Evolutionary conservation across 2,113 vertebrate species (phyloP), one percentile per base, ranked within the genome.

Genomic region (Ciconia stormi): DNA sequence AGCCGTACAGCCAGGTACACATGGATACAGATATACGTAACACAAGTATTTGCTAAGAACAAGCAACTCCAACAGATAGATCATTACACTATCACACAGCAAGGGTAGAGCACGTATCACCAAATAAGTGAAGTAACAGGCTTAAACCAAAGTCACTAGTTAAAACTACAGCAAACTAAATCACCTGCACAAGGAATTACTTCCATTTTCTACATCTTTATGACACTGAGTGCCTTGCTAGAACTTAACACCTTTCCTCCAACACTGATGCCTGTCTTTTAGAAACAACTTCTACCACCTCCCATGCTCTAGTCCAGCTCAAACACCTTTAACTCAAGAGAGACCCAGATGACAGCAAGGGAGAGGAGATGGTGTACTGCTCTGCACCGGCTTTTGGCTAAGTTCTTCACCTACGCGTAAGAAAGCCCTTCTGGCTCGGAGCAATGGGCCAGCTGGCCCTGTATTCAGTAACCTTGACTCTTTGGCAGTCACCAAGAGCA

Each of bases 321-420:
- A 21, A 49, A 49, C 14, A 47, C 34, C 40, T 79, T 47, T 27
- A 80, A 34, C n/a, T 50, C 38, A 14, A 38, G 29, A 63, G 22
- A 53, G 49, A 17, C 6, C 4, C 9, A 6, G 42, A 25, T 16
- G 82, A 26, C 66, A 69, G 40, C 70, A 67, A 30, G 38, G 12
- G 8, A 65, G 20, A 55, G 67, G 46, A 55, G 67, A 20, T 18
- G 20, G 38, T 47, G 34, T 7, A 29, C 44, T n/a, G 4, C 16
- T 36, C 69, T 53, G 29, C 53, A 4, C 46, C 19, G 50, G 29
- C 44, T 70, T 52, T 38, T 34, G 69, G 81, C 77, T 8, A 78
- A 65, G 23, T 16, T 70, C 88, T 87, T 66, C 80, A 65, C 32
- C 59, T 40, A 15, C 0, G 0, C 1, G 0, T 15, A 27, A 67